Conservation (phyloP, 2,888 invertebrate species). For the Nymphalis c-album region DNA sequence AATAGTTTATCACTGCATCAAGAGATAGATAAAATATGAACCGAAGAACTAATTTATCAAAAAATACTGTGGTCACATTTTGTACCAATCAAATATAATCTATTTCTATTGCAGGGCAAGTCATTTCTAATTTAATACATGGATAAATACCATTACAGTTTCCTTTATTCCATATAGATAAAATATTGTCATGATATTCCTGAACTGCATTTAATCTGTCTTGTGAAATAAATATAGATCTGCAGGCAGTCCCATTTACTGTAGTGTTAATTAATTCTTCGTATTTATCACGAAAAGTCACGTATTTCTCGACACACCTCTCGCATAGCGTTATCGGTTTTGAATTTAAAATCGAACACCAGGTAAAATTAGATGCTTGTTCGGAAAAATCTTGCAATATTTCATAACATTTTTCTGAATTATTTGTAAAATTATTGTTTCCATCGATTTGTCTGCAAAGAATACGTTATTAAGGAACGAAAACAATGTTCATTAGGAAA, state of each 20-base stretch:
- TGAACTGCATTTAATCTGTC: slow-evolving; percentile 84
- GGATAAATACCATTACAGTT: slow-evolving; percentile 81
- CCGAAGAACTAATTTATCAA: too few relatives aligned
- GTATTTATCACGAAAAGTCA: slow-evolving; percentile 75
- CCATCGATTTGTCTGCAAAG: slow-evolving; percentile 47
- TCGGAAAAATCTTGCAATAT: slow-evolving; percentile 75
- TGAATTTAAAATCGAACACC: slow-evolving; percentile 82
- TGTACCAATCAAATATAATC: not conserved
- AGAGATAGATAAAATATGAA: too few relatives aligned
- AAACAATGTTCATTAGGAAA: not conserved
- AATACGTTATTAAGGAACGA: not conserved
- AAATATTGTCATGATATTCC: slow-evolving; percentile 78
- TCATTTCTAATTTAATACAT: slow-evolving; percentile 13
- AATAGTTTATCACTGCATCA: not conserved
- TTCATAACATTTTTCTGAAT: slow-evolving; percentile 53
- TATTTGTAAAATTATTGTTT: slow-evolving; percentile 41
- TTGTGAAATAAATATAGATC: slow-evolving; percentile 80
- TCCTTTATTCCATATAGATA: slow-evolving; percentile 82
- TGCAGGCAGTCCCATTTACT: slow-evolving; percentile 81
- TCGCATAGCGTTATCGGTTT: slow-evolving; percentile 84
- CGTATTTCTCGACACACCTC: slow-evolving; percentile 79
- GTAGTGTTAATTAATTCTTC: slow-evolving; percentile 67
- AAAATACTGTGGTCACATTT: too few relatives aligned
- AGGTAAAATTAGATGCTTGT: slow-evolving; percentile 80
- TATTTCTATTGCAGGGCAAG: not conserved